A percentile compares a stretch with the other conserved stretches of the same genome.
phyloP scores from a whole-genome alignment of 2,888 invertebrate species.

The Andrena hattorfiana region DNA sequence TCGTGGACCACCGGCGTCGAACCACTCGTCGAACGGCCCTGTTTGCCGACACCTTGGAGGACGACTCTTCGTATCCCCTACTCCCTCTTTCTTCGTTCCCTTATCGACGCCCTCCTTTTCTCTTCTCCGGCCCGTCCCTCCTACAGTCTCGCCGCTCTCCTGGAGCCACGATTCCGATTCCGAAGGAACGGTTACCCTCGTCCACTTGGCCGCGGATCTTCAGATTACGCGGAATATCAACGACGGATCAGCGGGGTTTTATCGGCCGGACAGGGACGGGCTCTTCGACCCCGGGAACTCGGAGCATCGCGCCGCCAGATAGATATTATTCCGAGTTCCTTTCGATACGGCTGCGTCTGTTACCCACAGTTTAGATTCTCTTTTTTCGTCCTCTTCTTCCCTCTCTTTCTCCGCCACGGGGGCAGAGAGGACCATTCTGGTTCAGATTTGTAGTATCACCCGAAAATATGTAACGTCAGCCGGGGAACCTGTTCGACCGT shows the following conservation, averaged over 20 bases:
- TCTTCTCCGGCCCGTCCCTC: conserved; percentile 14
- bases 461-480: conserved; percentile 46
- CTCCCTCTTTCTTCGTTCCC: conserved; percentile 51
- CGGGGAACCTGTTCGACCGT: conserved; percentile 42
- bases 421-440: background rate
- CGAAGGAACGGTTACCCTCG: conserved; percentile 45
- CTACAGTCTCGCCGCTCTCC: conserved; percentile 44
- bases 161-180: conserved; percentile 73
- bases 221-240: conserved; percentile 72
- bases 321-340: conserved; percentile 20
- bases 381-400: background rate
- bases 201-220: conserved; percentile 61
- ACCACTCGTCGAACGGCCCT: conserved; percentile 82
- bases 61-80: conserved; percentile 67
- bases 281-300: conserved; percentile 46
- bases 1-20: conserved; percentile 82
- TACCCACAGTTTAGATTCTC: background rate
- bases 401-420: background rate
- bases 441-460: conserved; percentile 53
- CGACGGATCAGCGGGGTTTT: conserved; percentile 68
- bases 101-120: conserved; percentile 50
- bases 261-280: conserved; percentile 66
- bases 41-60: conserved; percentile 80
- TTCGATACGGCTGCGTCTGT: background rate
- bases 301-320: conserved; percentile 26